phyloP scores from a whole-genome alignment of 1,140 invertebrate species.

The Maconellicoccus hirsutus region DNA sequence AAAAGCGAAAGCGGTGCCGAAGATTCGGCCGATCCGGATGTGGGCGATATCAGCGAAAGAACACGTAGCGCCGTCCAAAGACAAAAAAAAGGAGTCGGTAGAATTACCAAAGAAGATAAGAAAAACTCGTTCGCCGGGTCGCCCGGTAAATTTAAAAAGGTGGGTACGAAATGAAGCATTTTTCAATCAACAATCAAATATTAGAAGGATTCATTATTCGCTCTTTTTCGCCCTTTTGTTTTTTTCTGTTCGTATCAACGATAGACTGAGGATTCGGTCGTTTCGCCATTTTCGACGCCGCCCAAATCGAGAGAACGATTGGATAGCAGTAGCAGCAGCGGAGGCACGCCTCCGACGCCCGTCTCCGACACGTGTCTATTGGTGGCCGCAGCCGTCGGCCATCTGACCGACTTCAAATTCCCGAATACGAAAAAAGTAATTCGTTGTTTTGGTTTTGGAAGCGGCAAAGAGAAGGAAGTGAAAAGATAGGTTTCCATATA shows the following conservation, averaged over 20 bases:
- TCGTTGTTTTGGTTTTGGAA: too few species aligned
- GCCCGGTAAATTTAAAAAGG: neutral
- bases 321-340: constrained; percentile 25
- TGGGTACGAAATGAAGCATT: neutral
- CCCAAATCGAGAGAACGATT: constrained; percentile 11
- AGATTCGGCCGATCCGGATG: neutral
- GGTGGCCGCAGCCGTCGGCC: constrained; percentile 67
- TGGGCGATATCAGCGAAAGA: constrained; percentile 18
- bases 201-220: too few species aligned
- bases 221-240: too few species aligned
- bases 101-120: constrained; percentile 22
- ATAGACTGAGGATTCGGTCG: neutral
- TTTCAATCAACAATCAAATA: too few species aligned
- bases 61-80: constrained; percentile 23
- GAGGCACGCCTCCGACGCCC: constrained; percentile 43
- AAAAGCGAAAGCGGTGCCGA: constrained; percentile 15
- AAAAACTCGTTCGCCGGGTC: neutral
- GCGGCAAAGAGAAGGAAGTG: too few species aligned
- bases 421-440: constrained; percentile 78
- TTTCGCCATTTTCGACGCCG: constrained; percentile 2
- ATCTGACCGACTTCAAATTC: constrained; percentile 66
- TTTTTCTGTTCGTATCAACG: neutral
- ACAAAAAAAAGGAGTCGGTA: neutral
- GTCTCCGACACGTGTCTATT: constrained; percentile 58
- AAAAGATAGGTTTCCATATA: too few species aligned